phyloP scores from a whole-genome alignment of 2,888 invertebrate genomes.

The Nomada fabriciana region DNA sequence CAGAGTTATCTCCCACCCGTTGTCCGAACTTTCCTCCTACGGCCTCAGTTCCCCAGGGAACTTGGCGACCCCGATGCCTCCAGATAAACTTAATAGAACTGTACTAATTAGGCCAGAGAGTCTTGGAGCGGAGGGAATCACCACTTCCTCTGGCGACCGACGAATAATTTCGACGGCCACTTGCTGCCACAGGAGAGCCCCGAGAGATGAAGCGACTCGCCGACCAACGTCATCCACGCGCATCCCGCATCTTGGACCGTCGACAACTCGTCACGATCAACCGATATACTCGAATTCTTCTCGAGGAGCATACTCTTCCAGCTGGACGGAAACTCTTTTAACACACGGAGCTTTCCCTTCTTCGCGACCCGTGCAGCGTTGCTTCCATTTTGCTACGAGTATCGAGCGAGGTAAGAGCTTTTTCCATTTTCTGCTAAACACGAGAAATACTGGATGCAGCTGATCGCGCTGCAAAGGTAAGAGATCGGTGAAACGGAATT shows the following conservation, averaged over 20 bases:
- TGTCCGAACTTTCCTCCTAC: slow-evolving; percentile 54
- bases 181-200: slow-evolving; percentile 70
- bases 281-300: slow-evolving; percentile 35
- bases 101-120: slow-evolving; percentile 76
- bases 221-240: slow-evolving; percentile 70
- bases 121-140: slow-evolving; percentile 54
- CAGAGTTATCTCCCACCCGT: slow-evolving; percentile 48
- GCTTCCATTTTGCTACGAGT: neutral
- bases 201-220: slow-evolving; percentile 69
- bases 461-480: neutral
- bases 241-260: slow-evolving; percentile 69
- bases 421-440: neutral
- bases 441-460: neutral
- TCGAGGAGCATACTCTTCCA: slow-evolving; percentile 40
- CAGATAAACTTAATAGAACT: slow-evolving; percentile 81
- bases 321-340: slow-evolving; percentile 7
- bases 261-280: slow-evolving; percentile 63
- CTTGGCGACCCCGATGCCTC: slow-evolving; percentile 61
- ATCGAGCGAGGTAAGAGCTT: slow-evolving; percentile 26
- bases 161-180: slow-evolving; percentile 66
- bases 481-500: slow-evolving; percentile 65
- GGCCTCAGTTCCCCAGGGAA: slow-evolving; percentile 53
- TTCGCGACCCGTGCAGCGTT: slow-evolving; percentile 7
- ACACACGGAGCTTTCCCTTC: slow-evolving; percentile 5
- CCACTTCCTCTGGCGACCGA: slow-evolving; percentile 49